Base-by-base conservation (phyloP, 2,113 vertebrate species). In the Chauna torquata region DNA sequence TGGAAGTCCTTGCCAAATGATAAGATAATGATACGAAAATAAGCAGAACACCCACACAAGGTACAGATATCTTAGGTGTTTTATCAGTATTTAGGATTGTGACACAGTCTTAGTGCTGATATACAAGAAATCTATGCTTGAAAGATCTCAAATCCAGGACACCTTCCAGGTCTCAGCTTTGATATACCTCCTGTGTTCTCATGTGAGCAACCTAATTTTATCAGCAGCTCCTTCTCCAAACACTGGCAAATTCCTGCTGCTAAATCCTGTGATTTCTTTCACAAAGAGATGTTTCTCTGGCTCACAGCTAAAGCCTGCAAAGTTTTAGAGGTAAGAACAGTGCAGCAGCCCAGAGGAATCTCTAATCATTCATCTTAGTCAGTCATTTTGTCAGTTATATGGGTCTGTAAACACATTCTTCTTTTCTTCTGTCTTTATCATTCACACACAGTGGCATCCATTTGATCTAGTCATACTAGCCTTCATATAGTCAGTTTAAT, bases 1-100 rank as follows among this genome's bases (percentile, higher is more conserved):
- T 32, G 38, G 61, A 75, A 84, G 52, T 84, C 84, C 64, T 80
- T 85, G 93, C 93, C 94, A 96, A 57, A 14, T 7, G 89, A 96
- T 97, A 95, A 93, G 82, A 45, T 36, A 68, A 17, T 57, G 93
- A 93, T 91, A 93, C 93, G 81, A 87, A 87, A 96, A 85, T 6
- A 64, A 89, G 82, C 62, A 92, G 84, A 85, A 93, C 86, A 28
- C 61, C 6, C 47, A 32, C 11, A 11, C 25, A 52, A 92, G 47
- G 72, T 38, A 34, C 50, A 52, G 65, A 30, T 81, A 82, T 70
- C 68, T 78, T 8, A 76, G 62, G 40, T 40, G 49, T 32, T 86
- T 92, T 92, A 93, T 90, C 90, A 93, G 82, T 52, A 62, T 76
- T 88, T 55, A 64, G 57, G 61, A 59, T 57, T 94, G 62, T 74